These are phyloP conservation scores for Idaea biselata DNA, from an alignment of 2,888 invertebrate species.

Conservation along the genomic window DNA sequence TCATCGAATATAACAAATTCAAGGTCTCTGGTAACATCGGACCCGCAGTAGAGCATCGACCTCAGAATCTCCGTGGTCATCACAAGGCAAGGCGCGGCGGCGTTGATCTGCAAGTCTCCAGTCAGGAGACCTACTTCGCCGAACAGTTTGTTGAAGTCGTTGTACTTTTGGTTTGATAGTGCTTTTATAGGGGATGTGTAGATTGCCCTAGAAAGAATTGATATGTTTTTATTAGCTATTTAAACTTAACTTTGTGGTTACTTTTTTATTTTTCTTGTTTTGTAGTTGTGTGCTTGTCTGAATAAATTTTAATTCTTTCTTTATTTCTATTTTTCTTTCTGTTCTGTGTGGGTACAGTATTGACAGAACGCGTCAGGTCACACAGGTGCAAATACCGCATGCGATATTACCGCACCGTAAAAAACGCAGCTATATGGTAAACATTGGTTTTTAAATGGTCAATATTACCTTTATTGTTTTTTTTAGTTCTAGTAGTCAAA, in stretches of 20 bases:
- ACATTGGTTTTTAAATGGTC: too few relatives aligned
- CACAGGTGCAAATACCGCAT: too few relatives aligned
- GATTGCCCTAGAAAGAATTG: constrained; percentile 83
- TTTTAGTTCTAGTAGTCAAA: too few relatives aligned
- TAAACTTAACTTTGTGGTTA: background rate
- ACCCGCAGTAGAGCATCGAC: constrained; percentile 97
- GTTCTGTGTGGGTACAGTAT: too few relatives aligned
- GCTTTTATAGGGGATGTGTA: constrained; percentile 99
- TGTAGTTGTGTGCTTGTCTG: too few relatives aligned
- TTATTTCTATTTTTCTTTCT: too few relatives aligned
- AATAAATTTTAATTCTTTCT: too few relatives aligned
- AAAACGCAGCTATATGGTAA: too few relatives aligned
- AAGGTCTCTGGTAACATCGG: constrained; percentile 95
- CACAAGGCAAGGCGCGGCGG: constrained; percentile 95
- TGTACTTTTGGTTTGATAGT: constrained; percentile 98
- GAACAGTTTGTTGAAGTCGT: constrained; percentile 96
- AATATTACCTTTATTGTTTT: too few relatives aligned
- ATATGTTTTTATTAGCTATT: constrained; percentile 16
- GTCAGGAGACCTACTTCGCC: constrained; percentile 96
- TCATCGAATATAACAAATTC: constrained; percentile 99
- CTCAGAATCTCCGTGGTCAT: constrained; percentile 99
- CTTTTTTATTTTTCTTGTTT: too few relatives aligned
- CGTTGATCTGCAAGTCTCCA: constrained; percentile 97
- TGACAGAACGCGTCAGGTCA: too few relatives aligned
- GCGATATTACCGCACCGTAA: too few relatives aligned